Evolutionary conservation across 2,888 invertebrate genomes (phyloP), one percentile per base, ranked within the genome.

Genomic region (Meta bourneti): DNA sequence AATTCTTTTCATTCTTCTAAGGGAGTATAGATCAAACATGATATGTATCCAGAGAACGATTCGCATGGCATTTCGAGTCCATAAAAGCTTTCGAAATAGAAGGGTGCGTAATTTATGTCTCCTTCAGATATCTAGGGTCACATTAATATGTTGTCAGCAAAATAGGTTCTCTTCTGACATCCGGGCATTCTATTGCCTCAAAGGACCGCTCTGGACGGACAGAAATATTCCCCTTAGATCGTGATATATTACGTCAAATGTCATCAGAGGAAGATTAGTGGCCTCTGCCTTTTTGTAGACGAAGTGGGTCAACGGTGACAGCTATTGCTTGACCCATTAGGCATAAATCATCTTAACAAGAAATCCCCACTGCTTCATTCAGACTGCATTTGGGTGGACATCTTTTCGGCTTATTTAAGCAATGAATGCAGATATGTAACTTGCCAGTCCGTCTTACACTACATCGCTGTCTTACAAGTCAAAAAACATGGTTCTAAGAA

Each of bases 321-420:
- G 77, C 77, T 77, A 77, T 77, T 77, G 77, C 51, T 51, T 77
- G 77, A 77, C 77, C 61, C 77, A 51, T 77, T 7, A 16, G 52
- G 9, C 77, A 77, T 77, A n/a, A n/a, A 77, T 77, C 77, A 77
- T 51, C 16, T n/a, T 61, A 13, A 77, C 16, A n/a, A 77, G 77
- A 51, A 16, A 51, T n/a, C 16, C n/a, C 19, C 74, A 74, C 34
- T 34, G 34, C 34, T 34, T 34, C 34, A 34, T 34, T 34, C 34
- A 34, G 34, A 2, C 34, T 2, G 34, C 34, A 34, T 34, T 34
- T 34, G 34, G 34, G 34, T 34, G 34, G 1, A 34, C 34, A 2
- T 1, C 34, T 34, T 34, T 34, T 34, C 1, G 1, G 34, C 34
- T 1, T 34, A 34, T 34, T 34, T 34, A 4, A 34, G 34, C 34